These are phyloP conservation scores for Gnathonemus echidnorhynchus DNA, from an alignment of 2,113 vertebrate genomes.

Conservation along the genomic window DNA sequence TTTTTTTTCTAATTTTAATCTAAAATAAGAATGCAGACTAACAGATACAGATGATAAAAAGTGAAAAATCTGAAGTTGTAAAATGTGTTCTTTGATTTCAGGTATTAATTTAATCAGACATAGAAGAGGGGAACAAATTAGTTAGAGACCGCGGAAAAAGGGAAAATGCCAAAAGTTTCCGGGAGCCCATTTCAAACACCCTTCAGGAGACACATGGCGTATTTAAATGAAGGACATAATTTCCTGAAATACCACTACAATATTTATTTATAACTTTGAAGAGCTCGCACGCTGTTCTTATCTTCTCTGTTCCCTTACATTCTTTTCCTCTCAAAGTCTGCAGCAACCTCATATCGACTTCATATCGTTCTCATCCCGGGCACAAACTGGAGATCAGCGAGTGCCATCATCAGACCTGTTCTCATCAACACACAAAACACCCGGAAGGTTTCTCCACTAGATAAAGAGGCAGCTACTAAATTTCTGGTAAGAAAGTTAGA, in stretches of 20 bases:
- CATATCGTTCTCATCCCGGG: background rate
- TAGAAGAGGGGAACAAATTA: background rate
- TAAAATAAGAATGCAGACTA: background rate
- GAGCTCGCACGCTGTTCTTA: background rate
- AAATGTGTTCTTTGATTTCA: background rate
- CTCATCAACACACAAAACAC: background rate
- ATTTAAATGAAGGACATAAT: background rate
- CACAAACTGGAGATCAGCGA: background rate
- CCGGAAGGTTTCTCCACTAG: background rate
- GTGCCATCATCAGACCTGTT: background rate
- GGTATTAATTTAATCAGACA: background rate
- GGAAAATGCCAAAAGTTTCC: background rate
- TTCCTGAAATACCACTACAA: background rate
- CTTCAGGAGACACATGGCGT: background rate
- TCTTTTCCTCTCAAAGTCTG: background rate
- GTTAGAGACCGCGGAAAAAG: background rate
- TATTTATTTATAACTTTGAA: background rate
- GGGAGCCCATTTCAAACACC: background rate
- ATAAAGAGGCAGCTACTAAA: slow-evolving; percentile 6
- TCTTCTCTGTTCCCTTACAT: background rate
- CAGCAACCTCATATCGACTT: background rate
- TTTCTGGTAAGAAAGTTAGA: background rate
- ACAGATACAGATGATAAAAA: background rate
- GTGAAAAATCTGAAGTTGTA: background rate
- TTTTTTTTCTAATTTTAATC: background rate